Evolutionary conservation across 2,797 vertebrate species (phyloP).

Genomic region (Karalla daura): DNA sequence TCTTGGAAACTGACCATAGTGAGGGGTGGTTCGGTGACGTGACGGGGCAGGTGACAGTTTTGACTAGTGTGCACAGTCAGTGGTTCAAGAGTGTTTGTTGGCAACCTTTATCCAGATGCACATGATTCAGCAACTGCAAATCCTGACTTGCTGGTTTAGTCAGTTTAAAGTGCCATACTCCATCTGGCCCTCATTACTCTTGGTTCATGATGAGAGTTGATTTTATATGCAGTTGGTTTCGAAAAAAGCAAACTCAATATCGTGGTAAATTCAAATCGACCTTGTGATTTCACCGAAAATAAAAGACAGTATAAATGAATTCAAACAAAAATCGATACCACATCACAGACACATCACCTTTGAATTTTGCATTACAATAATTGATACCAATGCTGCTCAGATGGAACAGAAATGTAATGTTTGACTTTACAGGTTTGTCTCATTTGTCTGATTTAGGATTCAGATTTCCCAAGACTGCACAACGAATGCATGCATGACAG

Average conservation of each 20-base stretch:
- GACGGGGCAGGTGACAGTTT: too few species aligned
- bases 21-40: neutral
- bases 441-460: neutral
- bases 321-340: neutral
- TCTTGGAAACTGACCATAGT: neutral
- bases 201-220: neutral
- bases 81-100: neutral
- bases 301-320: neutral
- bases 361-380: constrained; percentile 1
- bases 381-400: neutral
- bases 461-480: constrained; percentile 1
- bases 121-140: constrained; percentile 49
- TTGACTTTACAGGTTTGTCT: constrained; percentile 1
- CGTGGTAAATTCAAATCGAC: too few species aligned
- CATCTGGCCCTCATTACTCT: neutral
- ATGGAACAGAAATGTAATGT: constrained; percentile 2
- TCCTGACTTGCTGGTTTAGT: constrained; percentile 74
- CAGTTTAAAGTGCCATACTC: constrained; percentile 29
- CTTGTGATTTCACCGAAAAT: neutral
- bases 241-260: constrained; percentile 9
- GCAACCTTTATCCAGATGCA: constrained; percentile 3
- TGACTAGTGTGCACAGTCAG: neutral
- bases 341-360: neutral
- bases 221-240: constrained; percentile 15
- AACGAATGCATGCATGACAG: neutral